Percentiles rank a stretch among this genome's conserved stretches.
Evolutionary conservation across 2,888 invertebrate species (phyloP).

Genomic region (Teinopalpus imperialis): DNA sequence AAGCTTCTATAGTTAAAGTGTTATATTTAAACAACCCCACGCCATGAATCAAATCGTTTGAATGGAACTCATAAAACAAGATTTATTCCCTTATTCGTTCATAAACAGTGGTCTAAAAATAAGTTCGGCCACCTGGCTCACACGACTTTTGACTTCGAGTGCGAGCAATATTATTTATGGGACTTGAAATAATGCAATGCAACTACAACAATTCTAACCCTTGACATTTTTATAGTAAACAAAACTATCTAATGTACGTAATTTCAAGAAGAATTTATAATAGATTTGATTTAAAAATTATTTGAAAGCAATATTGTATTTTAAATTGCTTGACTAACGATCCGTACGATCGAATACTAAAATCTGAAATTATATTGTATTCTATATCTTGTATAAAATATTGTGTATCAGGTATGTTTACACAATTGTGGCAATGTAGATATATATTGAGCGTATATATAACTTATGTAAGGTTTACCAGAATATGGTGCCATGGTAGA

Average conservation of each 20-base stretch:
- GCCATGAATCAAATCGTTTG: slow-evolving; percentile 62
- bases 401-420: too few relatives aligned
- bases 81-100: slow-evolving; percentile 66
- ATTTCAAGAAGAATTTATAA: too few relatives aligned
- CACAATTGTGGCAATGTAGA: too few relatives aligned
- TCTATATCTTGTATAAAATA: too few relatives aligned
- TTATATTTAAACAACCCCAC: slow-evolving; percentile 22
- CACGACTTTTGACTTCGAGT: slow-evolving; percentile 55
- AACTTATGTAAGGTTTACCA: too few relatives aligned
- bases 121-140: slow-evolving; percentile 73
- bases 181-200: slow-evolving; percentile 61
- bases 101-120: slow-evolving; percentile 70
- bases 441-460: too few relatives aligned
- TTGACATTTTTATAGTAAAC: slow-evolving; percentile 56
- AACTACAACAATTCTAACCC: slow-evolving; percentile 70
- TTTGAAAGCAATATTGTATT: too few relatives aligned
- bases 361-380: too few relatives aligned
- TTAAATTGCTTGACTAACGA: too few relatives aligned
- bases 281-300: too few relatives aligned
- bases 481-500: too few relatives aligned
- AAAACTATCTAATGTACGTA: not conserved
- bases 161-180: slow-evolving; percentile 67
- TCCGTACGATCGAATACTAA: too few relatives aligned
- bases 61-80: slow-evolving; percentile 70
- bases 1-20: not conserved